Conservation (phyloP, 2,113 vertebrate species). For the Phalacrocorax brasilianus region DNA sequence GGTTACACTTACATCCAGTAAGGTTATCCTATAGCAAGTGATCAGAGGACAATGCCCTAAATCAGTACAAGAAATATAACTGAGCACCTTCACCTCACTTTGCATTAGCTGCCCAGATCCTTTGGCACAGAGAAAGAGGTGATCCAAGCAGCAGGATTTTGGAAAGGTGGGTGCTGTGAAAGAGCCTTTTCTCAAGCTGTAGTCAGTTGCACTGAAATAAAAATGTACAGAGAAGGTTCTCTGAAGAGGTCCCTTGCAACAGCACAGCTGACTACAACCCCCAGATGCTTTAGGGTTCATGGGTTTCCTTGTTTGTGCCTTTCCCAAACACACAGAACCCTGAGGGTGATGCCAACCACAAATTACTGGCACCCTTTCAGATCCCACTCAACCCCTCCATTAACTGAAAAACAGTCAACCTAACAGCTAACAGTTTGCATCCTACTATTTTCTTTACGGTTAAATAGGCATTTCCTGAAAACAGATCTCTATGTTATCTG, state of each 20-base stretch:
- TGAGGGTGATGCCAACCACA: background rate
- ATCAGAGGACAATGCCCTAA: background rate
- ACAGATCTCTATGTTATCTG: conserved; percentile 23
- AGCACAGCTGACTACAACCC: background rate
- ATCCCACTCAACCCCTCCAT: conserved; percentile 44
- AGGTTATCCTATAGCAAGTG: background rate
- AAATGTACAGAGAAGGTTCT: background rate
- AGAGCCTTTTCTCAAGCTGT: background rate
- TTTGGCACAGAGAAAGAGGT: background rate
- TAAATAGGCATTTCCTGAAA: conserved; percentile 57
- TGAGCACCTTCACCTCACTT: background rate
- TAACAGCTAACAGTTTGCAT: conserved; percentile 41
- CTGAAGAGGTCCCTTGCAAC: background rate
- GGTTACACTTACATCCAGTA: background rate
- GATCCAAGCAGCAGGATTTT: background rate
- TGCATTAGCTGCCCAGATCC: background rate
- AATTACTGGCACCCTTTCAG: background rate
- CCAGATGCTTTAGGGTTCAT: background rate
- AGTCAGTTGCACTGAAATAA: background rate
- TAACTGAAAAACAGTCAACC: conserved; percentile 34
- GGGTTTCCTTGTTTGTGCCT: background rate
- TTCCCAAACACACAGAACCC: background rate
- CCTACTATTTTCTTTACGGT: conserved; percentile 50
- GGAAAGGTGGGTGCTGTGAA: background rate
- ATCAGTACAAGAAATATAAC: background rate